Conservation (phyloP, 2,797 vertebrate genomes). For the Melanotaenia boesemani region DNA sequence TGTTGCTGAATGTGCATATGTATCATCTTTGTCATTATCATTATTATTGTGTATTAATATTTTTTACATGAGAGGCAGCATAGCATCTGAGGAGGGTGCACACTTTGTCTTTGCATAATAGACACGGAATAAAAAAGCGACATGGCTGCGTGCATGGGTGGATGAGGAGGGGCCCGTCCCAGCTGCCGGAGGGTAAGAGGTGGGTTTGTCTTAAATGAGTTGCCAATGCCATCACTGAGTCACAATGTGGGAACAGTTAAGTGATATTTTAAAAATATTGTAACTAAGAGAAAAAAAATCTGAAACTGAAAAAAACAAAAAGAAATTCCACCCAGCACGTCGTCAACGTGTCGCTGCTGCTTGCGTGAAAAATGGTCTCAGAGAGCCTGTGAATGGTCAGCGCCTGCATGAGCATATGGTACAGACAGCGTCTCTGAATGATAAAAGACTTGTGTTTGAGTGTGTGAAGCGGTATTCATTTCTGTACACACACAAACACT, state of each 20-base stretch:
- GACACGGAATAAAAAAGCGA: neutral
- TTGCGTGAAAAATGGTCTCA: slow-evolving; percentile 15
- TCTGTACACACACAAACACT: slow-evolving; percentile 31
- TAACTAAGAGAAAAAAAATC: too few relatives aligned
- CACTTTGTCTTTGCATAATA: neutral
- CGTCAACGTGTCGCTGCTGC: neutral
- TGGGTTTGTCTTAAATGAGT: neutral
- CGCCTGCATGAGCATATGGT: slow-evolving; percentile 34
- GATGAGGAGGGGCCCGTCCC: neutral
- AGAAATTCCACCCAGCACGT: neutral
- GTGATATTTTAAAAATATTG: neutral
- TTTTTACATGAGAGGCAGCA: neutral
- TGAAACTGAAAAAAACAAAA: neutral
- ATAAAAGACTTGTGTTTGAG: slow-evolving; percentile 52
- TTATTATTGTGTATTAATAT: neutral
- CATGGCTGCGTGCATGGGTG: neutral
- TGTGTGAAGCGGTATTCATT: slow-evolving; percentile 42
- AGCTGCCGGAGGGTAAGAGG: neutral
- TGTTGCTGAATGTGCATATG: neutral
- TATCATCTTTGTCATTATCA: neutral
- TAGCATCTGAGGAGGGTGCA: neutral
- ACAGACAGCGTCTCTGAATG: slow-evolving; percentile 25
- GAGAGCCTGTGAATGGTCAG: slow-evolving; percentile 24
- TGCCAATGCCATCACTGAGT: neutral
- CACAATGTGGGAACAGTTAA: neutral